Evolutionary conservation across 2,888 invertebrate genomes (phyloP), one percentile per base, ranked within the genome.

Genomic region (Ormyrus labotus): DNA sequence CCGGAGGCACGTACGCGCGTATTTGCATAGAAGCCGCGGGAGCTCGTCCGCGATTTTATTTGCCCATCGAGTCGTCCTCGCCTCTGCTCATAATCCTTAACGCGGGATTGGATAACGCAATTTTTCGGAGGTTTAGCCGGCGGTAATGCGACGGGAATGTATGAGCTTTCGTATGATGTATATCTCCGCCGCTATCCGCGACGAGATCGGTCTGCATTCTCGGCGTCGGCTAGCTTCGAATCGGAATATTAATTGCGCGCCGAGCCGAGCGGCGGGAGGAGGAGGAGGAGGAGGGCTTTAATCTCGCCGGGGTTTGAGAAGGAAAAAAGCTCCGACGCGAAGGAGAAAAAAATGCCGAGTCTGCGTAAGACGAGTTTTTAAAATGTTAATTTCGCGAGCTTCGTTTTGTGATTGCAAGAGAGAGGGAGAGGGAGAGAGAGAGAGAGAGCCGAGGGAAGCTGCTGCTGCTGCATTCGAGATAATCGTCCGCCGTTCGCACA

Each of bases 231-330:
- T 10, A 86, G 85, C 84, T 85, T 84, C 84, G 84, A 87, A 87
- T 85, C 84, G 85, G 87, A 85, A 88, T 88, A 89, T 89, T 88
- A 89, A 89, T 89, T 87, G 87, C 84, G 87, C 84, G 80, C 34
- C 57, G 65, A 4, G 34, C 34, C 34, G 34, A 34, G 34, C 34
- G 13, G 34, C n/a, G 47, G 61, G n/a, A 82, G 82, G 81, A 69
- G 79, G 74, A 34, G 48, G 51, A 71, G 72, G 71, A 5, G 55
- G 50, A 19, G 34, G 69, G 58, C 47, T 70, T 79, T 79, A 79
- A 79, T 79, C 79, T 78, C 67, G 10, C 50, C 64, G 73, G 68
- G 82, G 48, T 8, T 13, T 34, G 80, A 72, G 60, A 83, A 80
- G 53, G 79, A 11, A 50, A 57, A 70, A 69, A 57, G 50, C 45